These are phyloP conservation scores for Australoheros facetus DNA, from an alignment of 2,797 vertebrate genomes.

Conservation along the genomic window DNA sequence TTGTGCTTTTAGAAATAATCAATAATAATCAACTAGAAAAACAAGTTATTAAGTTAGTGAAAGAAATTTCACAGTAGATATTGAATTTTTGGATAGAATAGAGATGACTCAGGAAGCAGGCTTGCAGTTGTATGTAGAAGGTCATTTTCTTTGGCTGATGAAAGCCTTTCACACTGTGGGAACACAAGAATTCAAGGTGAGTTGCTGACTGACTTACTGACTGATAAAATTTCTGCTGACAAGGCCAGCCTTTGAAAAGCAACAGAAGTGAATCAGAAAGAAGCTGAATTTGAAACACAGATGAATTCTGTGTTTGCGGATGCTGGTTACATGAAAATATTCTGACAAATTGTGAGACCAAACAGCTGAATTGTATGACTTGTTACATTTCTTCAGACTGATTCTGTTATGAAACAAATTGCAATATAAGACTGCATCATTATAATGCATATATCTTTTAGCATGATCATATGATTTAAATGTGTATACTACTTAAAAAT, in stretches of 20 bases:
- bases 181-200: background rate
- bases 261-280: background rate
- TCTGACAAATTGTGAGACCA: background rate
- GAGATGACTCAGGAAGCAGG: conserved; percentile 1
- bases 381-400: background rate
- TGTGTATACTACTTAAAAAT: too few relatives aligned
- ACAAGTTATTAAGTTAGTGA: background rate
- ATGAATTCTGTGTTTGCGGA: background rate
- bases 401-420: background rate
- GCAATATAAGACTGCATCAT: too few relatives aligned
- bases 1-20: background rate
- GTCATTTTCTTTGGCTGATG: background rate
- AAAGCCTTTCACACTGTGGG: conserved; percentile 19
- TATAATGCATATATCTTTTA: too few relatives aligned
- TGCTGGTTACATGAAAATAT: background rate
- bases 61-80: conserved; percentile 7
- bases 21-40: background rate
- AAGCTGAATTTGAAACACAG: background rate
- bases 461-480: too few relatives aligned
- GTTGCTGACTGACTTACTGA: conserved; percentile 5
- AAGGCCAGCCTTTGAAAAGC: conserved; percentile 41
- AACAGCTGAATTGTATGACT: background rate
- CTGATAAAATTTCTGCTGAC: conserved; percentile 14
- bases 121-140: conserved; percentile 10
- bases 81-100: conserved; percentile 4